phyloP scores from a whole-genome alignment of 2,888 invertebrate genomes.

The Catocala nupta region DNA sequence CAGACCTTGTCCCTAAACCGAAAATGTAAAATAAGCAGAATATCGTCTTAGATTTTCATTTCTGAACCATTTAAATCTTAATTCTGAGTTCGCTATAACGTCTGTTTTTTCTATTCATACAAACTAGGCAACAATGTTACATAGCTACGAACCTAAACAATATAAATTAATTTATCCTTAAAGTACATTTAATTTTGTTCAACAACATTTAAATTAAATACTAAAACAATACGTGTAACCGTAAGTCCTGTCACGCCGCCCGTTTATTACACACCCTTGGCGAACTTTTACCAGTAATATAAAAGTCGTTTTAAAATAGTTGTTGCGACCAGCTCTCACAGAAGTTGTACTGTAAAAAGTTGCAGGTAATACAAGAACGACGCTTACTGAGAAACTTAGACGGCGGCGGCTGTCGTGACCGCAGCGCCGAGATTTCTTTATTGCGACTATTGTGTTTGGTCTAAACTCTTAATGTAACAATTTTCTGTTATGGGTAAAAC shows the following conservation, averaged over 20 bases:
- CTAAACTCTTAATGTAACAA: constrained; percentile 15
- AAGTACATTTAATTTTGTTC: no score
- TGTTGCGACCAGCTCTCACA: constrained; percentile 46
- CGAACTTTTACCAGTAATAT: constrained; percentile 72
- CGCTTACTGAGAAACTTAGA: constrained; percentile 46
- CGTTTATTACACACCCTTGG: constrained; percentile 48
- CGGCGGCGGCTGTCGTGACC: constrained; percentile 22
- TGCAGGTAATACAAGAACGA: constrained; percentile 52
- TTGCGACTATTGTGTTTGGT: constrained; percentile 34
- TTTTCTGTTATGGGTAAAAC: constrained; percentile 7
- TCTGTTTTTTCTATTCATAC: no score
- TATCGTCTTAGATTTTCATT: no score
- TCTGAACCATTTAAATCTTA: no score
- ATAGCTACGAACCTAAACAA: no score
- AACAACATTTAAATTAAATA: constrained; percentile 35
- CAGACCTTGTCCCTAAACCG: no score
- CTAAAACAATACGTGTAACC: constrained; percentile 26
- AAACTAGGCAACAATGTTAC: no score
- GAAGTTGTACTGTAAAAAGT: constrained; percentile 69
- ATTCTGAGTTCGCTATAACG: no score
- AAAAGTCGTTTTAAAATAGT: constrained; percentile 77
- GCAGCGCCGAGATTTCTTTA: constrained; percentile 47
- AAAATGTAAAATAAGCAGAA: no score
- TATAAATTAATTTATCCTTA: no score
- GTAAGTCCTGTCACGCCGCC: constrained; percentile 17